These are phyloP conservation scores for Habrosyne pyritoides DNA, from an alignment of 2,888 invertebrate species.

Conservation along the genomic window DNA sequence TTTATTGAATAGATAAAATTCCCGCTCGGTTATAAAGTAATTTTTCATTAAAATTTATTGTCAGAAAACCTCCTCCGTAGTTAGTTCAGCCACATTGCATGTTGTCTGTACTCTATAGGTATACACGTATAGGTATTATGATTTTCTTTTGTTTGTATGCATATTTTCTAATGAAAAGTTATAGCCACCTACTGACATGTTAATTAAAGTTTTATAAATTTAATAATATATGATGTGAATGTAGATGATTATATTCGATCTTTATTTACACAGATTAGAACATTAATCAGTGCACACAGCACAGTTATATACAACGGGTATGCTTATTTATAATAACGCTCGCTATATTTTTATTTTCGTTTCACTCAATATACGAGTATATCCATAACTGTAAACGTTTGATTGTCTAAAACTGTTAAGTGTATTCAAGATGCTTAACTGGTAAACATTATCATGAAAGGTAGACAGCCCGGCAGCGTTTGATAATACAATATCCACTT, in stretches of 20 bases:
- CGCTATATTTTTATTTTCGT: no score
- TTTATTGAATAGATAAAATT: conserved; percentile 7
- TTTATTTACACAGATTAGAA: background rate
- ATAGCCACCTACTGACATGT: background rate
- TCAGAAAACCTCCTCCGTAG: background rate
- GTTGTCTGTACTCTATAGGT: background rate
- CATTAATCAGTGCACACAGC: background rate
- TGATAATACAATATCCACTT: no score
- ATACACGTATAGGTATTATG: background rate
- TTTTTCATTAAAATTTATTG: conserved; percentile 10
- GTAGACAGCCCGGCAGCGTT: no score
- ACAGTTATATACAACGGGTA: no score
- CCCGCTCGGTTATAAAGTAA: conserved; percentile 5
- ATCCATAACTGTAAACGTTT: no score
- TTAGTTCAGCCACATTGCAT: background rate
- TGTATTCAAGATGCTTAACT: no score
- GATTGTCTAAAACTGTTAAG: no score
- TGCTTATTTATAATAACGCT: no score
- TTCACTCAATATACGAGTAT: no score
- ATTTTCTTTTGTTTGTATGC: background rate
- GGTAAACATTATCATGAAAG: no score
- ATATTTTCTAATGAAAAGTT: background rate
- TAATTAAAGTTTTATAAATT: background rate
- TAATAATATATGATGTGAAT: background rate
- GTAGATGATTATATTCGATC: background rate